Base-by-base conservation (phyloP, 2,797 vertebrate genomes). In the Epinephelus awoara region DNA sequence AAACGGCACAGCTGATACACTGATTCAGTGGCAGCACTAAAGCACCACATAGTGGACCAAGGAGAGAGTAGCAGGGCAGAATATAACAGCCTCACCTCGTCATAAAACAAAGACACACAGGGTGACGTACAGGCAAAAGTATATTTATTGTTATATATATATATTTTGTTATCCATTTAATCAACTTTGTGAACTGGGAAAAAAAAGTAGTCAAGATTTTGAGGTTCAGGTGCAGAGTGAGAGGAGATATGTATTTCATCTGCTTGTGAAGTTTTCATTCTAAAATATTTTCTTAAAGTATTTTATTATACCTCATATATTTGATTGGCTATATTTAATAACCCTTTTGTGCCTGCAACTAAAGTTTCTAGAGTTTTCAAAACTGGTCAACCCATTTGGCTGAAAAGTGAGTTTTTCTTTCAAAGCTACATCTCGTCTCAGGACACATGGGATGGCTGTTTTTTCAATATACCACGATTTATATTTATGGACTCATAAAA, bases 11-110 rank as follows among this genome's bases (percentile, higher is more conserved):
- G 94, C 96, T 55, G 66, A 71, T 54, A 6, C 70, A 17, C 11
- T 3, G 23, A 61, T 54, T 92, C 76, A 80, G 70, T 21, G 34
- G 74, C 73, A 73, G 85, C 80, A 42, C 84, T 70, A 83, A 87
- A 89, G 91, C 89, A 80, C 76, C 89, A 85, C 91, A 86, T 5
- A 87, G 92, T 90, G 90, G 90, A 81, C n/a, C 19, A 8, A 73
- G 29, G 42, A 21, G 61, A 76, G 77, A 77, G 59, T 5, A 79
- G 72, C 87, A 86, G 29, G 21, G 62, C 78, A 21, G 21, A 19
- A 23, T 4, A 3, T 0, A 47, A 25, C 6, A 7, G 42, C n/a
- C 47, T 61, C 3, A 42, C 21, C 19, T 50, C 0, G 13, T 15
- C 56, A 51, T 9, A 0, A 65, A 13, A 42, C 25, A 67, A 44